phyloP scores from a whole-genome alignment of 2,888 invertebrate species.

The Leptodirus hochenwartii region DNA sequence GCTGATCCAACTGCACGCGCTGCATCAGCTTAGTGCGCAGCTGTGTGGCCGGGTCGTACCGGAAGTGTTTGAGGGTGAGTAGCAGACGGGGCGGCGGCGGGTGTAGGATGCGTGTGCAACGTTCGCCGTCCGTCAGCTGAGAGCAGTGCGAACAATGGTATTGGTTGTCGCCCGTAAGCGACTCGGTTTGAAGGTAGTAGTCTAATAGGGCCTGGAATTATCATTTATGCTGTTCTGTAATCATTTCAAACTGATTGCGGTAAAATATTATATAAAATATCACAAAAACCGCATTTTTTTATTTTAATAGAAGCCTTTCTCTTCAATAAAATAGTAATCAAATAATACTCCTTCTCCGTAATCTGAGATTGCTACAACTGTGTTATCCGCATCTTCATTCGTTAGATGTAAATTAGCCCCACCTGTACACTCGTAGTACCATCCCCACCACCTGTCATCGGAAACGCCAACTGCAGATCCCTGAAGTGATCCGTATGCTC shows the following conservation, averaged over 20 bases:
- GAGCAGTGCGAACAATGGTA: constrained; percentile 66
- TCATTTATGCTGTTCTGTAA: too few relatives aligned
- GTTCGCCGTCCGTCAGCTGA: constrained; percentile 56
- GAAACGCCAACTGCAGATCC: constrained; percentile 63
- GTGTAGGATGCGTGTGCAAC: constrained; percentile 46
- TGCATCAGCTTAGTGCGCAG: constrained; percentile 66
- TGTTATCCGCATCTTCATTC: too few relatives aligned
- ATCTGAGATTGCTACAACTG: too few relatives aligned
- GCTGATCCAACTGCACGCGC: constrained; percentile 23
- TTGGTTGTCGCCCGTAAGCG: constrained; percentile 60
- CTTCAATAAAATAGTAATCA: too few relatives aligned
- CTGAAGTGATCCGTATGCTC: constrained; percentile 61
- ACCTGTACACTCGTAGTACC: too few relatives aligned
- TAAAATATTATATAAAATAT: too few relatives aligned
- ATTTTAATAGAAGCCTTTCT: too few relatives aligned
- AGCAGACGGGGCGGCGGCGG: constrained; percentile 67
- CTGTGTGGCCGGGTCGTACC: constrained; percentile 50
- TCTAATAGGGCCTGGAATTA: constrained; percentile 65
- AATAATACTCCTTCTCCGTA: too few relatives aligned
- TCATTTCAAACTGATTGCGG: too few relatives aligned
- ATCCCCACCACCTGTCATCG: too few relatives aligned
- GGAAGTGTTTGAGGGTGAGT: constrained; percentile 64
- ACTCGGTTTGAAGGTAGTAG: constrained; percentile 61
- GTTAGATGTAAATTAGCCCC: too few relatives aligned
- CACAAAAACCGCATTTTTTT: too few relatives aligned